Base-by-base conservation (phyloP, 1,140 invertebrate genomes). In the Galendromus occidentalis region DNA sequence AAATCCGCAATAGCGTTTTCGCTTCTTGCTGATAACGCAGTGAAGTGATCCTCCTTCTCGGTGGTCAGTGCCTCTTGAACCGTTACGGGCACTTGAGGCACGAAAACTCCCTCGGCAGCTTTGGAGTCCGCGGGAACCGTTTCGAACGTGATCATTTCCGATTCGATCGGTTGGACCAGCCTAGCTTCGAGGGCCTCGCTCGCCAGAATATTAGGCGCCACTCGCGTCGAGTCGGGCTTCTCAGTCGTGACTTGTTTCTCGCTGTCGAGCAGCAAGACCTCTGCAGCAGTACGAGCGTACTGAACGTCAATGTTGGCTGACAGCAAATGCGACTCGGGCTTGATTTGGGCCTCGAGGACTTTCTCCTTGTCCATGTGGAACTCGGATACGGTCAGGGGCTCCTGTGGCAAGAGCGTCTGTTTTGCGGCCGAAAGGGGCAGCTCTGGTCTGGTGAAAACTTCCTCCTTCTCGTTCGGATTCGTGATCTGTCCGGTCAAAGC, bases 321-420 rank as follows among this genome's bases (percentile, higher is more conserved):
- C 12, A 59, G 25, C 14, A 20, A 17, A 17, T 59, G 51, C 9
- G 51, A 29, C 20, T 59, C 51, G 1, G 51, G 51, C 20, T 18
- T 18, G 1, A 33, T 14, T 4, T 25, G 12, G 9, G 25, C 22
- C 2, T 59, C 51, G 14, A 59, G 33, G 20, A 25, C 22, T 25
- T 14, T 25, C 33, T 59, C 51, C 51, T 59, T 59, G 33, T 59
- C 51, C 51, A 59, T 59, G 9, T 59, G 51, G 51, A 29, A 59
- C 9, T 59, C 51, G 22, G 14, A 59, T 12, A 59, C 51, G 2
- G 22, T 29, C 51, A 59, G 33, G 9, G 51, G 51, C 22, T 59
- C 51, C 51, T 59, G 51, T 17, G 22, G 51, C 51, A 59, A 14
- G 17, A 59, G 33, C 17, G 51, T 25, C 17, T 17, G 51, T 17